phyloP scores from a whole-genome alignment of 2,113 vertebrate species.

The Astatotilapia flaviijosephi region DNA sequence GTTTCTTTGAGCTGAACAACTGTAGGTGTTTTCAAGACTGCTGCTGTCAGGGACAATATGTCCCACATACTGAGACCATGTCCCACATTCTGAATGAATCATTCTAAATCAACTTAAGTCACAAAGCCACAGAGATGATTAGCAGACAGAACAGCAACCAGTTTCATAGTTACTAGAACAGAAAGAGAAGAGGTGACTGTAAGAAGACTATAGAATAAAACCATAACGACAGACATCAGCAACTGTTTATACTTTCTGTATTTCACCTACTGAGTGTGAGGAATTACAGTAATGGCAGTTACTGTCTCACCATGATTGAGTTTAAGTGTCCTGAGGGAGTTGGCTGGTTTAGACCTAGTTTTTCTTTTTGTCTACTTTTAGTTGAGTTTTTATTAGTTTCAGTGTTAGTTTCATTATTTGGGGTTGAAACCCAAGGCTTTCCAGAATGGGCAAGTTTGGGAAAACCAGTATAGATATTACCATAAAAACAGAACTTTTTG shows the following conservation, averaged over 20 bases:
- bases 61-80: not conserved
- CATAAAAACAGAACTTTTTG: not conserved
- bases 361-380: not conserved
- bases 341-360: not conserved
- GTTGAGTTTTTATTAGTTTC: not conserved
- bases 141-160: not conserved
- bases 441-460: not conserved
- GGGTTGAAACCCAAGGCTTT: not conserved
- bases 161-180: not conserved
- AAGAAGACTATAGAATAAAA: not conserved
- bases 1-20: not conserved
- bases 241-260: not conserved
- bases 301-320: not conserved
- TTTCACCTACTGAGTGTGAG: not conserved
- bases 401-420: not conserved
- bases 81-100: not conserved
- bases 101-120: not conserved
- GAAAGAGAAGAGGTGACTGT: not conserved
- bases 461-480: not conserved
- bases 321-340: not conserved
- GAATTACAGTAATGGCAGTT: not conserved
- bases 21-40: not conserved
- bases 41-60: not conserved
- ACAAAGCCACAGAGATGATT: not conserved
- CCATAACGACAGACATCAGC: not conserved